Base-by-base conservation (phyloP, 2,888 invertebrate genomes). In the Andrena bicolor region DNA sequence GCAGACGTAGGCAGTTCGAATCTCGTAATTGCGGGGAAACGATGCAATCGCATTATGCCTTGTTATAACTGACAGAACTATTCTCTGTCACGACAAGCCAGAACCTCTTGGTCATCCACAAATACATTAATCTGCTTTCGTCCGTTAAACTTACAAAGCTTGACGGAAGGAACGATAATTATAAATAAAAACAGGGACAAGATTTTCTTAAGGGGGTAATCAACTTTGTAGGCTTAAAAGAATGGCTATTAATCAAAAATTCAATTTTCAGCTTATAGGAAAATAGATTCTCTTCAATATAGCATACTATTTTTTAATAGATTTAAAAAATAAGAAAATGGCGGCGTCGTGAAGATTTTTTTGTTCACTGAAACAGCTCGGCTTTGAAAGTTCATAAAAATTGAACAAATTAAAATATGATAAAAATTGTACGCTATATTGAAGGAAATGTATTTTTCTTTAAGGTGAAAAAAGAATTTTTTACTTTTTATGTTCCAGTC, bases 21-120 rank as follows among this genome's bases (percentile, higher is more conserved):
- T 78, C 64, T 75, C 58, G 32, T 74, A 76, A 76, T 64, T 51
- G 63, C 60, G 10, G 8, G 26, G 23, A 66, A 84, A 82, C 70
- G 51, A 30, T 79, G 79, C 74, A 74, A 78, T 73, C 68, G 63
- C 56, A 51, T 81, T 74, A 65, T 23, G 35, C 51, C 49, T 61
- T 74, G 83, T 83, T 69, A 61, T 35, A 66, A 68, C 66, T 53
- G 66, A 20, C 56, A 48, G 71, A 71, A 51, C 35, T 51, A 72
- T 73, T 28, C 48, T 13, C 32, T 60, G n/a, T 28, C 35, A 28
- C 28, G 35, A 26, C 30, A 26, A 41, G 41, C n/a, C 58, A 20
- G 7, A 26, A 58, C 13, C 48, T 48, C 41, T 20, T 20, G 73
- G 32, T 65, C 48, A 32, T 65, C 64, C 20, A 20, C 6, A 48